These are phyloP conservation scores for Norana najaformis DNA, from an alignment of 2,888 invertebrate genomes.

Conservation along the genomic window DNA sequence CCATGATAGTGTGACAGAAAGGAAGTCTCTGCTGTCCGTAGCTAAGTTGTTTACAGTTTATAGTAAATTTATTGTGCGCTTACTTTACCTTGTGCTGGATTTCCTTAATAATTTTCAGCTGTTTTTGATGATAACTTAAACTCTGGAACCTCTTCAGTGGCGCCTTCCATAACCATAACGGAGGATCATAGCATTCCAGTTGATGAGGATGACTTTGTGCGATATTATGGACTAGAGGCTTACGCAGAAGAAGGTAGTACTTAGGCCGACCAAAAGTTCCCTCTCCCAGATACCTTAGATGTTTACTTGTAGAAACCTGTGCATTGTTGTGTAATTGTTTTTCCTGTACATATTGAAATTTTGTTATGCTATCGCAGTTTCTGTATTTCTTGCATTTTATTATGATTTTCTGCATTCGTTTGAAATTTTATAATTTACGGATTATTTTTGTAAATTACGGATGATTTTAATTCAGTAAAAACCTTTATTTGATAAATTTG, in stretches of 20 bases:
- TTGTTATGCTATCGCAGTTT: background rate
- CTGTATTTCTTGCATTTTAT: background rate
- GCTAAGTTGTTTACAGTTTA: too few relatives aligned
- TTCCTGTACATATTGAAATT: background rate
- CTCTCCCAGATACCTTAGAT: background rate
- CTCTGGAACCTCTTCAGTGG: conserved; percentile 41
- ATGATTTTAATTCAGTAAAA: background rate
- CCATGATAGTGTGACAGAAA: background rate
- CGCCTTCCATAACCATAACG: conserved; percentile 50
- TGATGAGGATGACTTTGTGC: conserved; percentile 50
- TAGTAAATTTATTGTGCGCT: background rate
- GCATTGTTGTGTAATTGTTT: background rate
- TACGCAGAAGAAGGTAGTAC: conserved; percentile 30
- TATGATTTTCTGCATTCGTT: background rate
- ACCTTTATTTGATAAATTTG: background rate
- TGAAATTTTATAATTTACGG: background rate
- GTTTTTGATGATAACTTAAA: conserved; percentile 46
- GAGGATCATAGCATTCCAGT: conserved; percentile 50
- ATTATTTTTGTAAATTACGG: too few relatives aligned
- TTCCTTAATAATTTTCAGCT: background rate
- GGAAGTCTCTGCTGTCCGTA: background rate
- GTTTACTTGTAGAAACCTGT: background rate
- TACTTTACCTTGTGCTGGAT: background rate
- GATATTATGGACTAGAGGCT: conserved; percentile 45
- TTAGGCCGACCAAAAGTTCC: background rate